phyloP scores from a whole-genome alignment of 2,113 vertebrate genomes.

The Cichladusa arquata region DNA sequence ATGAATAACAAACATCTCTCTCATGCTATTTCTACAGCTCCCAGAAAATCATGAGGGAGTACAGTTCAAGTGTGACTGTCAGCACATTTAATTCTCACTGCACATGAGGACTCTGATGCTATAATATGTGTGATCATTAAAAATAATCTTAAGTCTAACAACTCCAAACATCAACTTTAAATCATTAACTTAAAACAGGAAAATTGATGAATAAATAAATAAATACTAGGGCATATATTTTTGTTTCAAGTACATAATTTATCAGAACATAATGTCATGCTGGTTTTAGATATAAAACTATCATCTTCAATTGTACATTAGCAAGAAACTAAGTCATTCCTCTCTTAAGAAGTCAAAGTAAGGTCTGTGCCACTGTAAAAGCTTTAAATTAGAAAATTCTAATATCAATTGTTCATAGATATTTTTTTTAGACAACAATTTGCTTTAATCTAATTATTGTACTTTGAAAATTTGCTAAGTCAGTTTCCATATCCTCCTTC shows the following conservation, averaged over 20 bases:
- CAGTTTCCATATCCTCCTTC: not conserved
- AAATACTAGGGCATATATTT: not conserved
- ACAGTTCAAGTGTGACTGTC: not conserved
- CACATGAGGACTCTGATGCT: not conserved
- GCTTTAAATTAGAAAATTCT: not conserved
- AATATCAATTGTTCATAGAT: not conserved
- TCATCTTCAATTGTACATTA: not conserved
- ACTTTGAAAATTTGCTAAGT: not conserved
- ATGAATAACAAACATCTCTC: not conserved
- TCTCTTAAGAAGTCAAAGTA: not conserved
- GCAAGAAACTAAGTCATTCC: not conserved
- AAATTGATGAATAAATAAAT: not conserved
- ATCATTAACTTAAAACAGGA: not conserved
- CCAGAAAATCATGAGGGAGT: not conserved
- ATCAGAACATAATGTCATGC: not conserved
- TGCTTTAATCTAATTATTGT: not conserved
- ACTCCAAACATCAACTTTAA: not conserved
- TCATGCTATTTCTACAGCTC: not conserved
- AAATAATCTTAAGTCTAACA: not conserved
- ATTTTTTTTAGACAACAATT: not conserved
- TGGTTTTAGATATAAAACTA: not conserved
- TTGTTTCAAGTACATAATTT: not conserved
- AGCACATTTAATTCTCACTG: not conserved
- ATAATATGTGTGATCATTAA: not conserved
- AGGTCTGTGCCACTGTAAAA: not conserved